phyloP scores from a whole-genome alignment of 64 coral and sea anemone genomes.

The Pocillopora damicornis region DNA sequence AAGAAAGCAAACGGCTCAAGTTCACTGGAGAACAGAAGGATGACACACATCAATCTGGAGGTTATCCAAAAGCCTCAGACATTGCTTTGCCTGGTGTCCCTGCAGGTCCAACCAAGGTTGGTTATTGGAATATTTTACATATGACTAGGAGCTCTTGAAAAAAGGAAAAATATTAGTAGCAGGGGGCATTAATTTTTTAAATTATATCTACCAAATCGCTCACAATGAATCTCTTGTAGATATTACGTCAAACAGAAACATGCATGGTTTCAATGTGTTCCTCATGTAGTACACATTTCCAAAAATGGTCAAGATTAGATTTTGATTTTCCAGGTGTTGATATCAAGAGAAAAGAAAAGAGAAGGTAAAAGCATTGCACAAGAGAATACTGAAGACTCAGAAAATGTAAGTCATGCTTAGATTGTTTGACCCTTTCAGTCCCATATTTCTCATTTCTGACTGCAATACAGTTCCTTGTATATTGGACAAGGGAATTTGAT shows the following conservation, averaged over 20 bases:
- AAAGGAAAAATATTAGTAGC: no score
- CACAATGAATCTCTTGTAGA: no score
- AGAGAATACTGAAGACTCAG: not conserved
- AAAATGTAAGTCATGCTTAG: constrained; percentile 1
- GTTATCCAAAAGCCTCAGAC: constrained; percentile 33
- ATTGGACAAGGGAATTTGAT: no score
- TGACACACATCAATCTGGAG: not conserved
- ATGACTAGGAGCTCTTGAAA: no score
- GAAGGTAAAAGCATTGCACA: not conserved
- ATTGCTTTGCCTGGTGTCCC: constrained; percentile 76
- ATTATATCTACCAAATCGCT: no score
- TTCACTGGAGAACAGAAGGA: constrained; percentile 19
- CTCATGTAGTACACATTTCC: no score
- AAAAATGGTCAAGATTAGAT: not conserved
- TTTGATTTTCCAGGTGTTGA: constrained; percentile 22
- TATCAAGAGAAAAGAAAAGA: constrained; percentile 16
- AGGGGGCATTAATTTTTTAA: no score
- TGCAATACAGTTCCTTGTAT: no score
- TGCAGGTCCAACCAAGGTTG: constrained; percentile 72
- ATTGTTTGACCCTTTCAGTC: not conserved
- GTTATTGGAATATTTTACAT: not conserved
- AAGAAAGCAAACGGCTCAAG: constrained; percentile 15
- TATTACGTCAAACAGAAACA: no score
- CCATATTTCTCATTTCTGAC: not conserved
- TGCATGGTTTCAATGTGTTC: no score